Evolutionary conservation across 2,113 vertebrate species (phyloP), one percentile per base, ranked within the genome.

Genomic region (Glaucomys volans): DNA sequence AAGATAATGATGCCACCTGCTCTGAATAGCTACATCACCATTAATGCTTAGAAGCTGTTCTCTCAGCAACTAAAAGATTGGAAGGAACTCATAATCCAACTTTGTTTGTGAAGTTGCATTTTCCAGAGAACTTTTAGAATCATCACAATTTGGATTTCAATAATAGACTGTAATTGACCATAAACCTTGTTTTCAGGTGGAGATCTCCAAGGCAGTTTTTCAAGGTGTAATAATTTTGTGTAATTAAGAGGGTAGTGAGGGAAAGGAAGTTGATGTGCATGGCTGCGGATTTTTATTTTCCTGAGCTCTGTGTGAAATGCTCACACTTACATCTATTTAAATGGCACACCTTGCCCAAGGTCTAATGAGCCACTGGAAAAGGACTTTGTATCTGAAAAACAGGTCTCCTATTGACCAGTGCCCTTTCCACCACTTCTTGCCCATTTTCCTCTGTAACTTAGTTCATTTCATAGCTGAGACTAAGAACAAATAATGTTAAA

Each of bases 1-100:
- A 95, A 94, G 66, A 87, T 94, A 96, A 87, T 92, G 80, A 95
- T 94, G 76, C 80, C 91, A 95, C 95, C 87, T 97, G 93, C 76
- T 95, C 93, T 97, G 95, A 97, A 90, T 54, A 92, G 83, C 83
- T 95, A 95, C 94, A 84, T 96, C 84, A 77, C 57, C 59, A n/a
- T 87, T 94, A 96, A 79, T 88, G 79, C 62, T 88, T 76, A 77
- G 82, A 90, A 95, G 32, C 83, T 95, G 97, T 97, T 59, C 86
- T 90, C 35, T 93, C 30, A 8, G 30, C 91, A 91, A 84, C 86
- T 82, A 91, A 89, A 95, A 95, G 85, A 42, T 42, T 37, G 2
- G 22, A 90, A 92, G 64, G n/a, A 67, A 37, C 81, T 89, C 54
- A 54, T 94, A 74, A 59, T 74, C 35, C 64, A 89, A 62, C 69